Evolutionary conservation across 1,140 invertebrate species (phyloP).

Genomic region (Scaptomyza pallida): DNA sequence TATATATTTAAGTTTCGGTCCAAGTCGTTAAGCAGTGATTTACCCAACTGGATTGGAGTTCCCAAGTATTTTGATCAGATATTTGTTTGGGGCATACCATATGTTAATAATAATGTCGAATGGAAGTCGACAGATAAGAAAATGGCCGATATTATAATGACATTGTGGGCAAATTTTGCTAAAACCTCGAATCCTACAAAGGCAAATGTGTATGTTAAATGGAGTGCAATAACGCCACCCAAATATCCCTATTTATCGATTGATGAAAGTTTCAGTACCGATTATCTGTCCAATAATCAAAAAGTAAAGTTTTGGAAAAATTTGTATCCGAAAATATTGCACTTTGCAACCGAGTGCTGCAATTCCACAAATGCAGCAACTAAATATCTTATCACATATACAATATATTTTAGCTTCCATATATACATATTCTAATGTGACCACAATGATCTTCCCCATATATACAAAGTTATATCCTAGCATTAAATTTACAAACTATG

Average conservation of each 20-base stretch:
- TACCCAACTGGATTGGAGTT: constrained; percentile 90
- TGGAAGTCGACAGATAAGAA: constrained; percentile 91
- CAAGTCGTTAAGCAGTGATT: constrained; percentile 86
- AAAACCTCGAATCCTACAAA: constrained; percentile 89
- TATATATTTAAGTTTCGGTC: constrained; percentile 91
- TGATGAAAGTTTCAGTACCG: constrained; percentile 90
- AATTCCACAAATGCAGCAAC: constrained; percentile 83
- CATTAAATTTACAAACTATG: not conserved
- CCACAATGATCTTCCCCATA: not conserved
- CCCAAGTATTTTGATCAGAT: constrained; percentile 92
- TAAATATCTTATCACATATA: constrained; percentile 6
- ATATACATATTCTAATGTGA: constrained; percentile 1
- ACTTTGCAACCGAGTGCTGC: constrained; percentile 89
- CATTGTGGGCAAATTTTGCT: constrained; percentile 90
- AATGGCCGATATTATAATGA: constrained; percentile 90
- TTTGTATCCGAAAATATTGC: constrained; percentile 90
- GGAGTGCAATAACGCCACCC: constrained; percentile 88
- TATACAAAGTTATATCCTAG: constrained; percentile 1
- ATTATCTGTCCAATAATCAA: constrained; percentile 89
- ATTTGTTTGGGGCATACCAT: constrained; percentile 91
- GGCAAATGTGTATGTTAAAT: constrained; percentile 87
- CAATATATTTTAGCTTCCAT: constrained; percentile 4
- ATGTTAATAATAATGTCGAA: constrained; percentile 86
- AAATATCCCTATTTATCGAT: constrained; percentile 89
- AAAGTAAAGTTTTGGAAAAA: constrained; percentile 92